Conservation (phyloP, 1,140 invertebrate genomes). For the Heliconius congener region DNA sequence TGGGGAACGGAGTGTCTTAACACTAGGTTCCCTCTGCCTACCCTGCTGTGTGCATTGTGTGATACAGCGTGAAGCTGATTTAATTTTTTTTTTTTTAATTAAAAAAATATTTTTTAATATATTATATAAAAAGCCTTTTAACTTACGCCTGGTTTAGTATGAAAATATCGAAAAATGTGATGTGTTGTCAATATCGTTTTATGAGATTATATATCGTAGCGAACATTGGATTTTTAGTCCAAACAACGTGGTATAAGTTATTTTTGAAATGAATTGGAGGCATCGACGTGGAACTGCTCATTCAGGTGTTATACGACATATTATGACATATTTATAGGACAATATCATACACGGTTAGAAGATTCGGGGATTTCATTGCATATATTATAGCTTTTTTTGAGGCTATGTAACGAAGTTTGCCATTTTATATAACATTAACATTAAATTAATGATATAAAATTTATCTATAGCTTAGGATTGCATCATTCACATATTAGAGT, state of each 20-base stretch:
- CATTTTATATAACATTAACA: neutral
- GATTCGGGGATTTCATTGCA: slow-evolving; percentile 17
- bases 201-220: slow-evolving; percentile 22
- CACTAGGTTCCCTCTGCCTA: no score
- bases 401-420: neutral
- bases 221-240: slow-evolving; percentile 26
- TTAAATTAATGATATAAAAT: no score
- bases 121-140: neutral
- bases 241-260: slow-evolving; percentile 25
- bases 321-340: slow-evolving; percentile 24
- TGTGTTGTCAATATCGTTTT: slow-evolving; percentile 4
- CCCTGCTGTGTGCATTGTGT: no score
- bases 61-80: no score
- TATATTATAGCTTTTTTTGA: neutral
- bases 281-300: slow-evolving; percentile 17
- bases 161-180: neutral
- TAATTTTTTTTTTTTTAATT: no score
- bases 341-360: slow-evolving; percentile 11
- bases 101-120: no score
- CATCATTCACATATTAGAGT: no score
- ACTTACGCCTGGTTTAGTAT: neutral
- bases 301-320: slow-evolving; percentile 21
- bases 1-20: no score
- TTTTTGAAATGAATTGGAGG: slow-evolving; percentile 24
- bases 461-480: neutral